Evolutionary conservation across 2,797 vertebrate species (phyloP), one percentile per base, ranked within the genome.

Genomic region (Graptemys geographica): DNA sequence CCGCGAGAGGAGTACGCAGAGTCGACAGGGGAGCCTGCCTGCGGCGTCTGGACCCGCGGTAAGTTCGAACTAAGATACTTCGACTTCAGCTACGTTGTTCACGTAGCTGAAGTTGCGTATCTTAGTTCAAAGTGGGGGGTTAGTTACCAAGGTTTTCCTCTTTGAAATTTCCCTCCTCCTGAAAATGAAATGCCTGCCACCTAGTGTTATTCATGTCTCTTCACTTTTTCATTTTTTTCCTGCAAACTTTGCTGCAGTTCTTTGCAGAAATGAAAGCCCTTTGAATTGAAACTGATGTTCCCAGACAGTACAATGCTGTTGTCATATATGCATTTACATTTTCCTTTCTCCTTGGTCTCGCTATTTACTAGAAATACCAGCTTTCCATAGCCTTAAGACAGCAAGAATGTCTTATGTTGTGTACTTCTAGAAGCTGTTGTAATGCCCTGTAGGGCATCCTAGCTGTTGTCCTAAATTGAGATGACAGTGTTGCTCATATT

Each of bases 401-500:
- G 90, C 87, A 92, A 94, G 94, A 96, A 93, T 96, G 92, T 97
- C 98, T 97, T 97, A 84, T 51, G 92, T 83, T 81, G 59, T 97
- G 95, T 96, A 80, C 97, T 98, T 98, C 96, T 81, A 94, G 97
- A 98, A 98, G 97, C 98, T 97, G 97, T 95, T 95, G 95, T 95
- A 82, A 51, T 96, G 97, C 97, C 98, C 98, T 96, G 95, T 93
- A 97, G 98, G 98, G 98, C 98, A 98, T 98, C 97, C 97, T 98
- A 96, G 96, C 98, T 97, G 97, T 97, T 98, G 98, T 97, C 98
- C 98, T 98, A 98, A 98, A 98, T 98, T 98, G 98, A 98, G 98
- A 98, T 98, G 98, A 98, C 98, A 98, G 98, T 98, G 97, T 98
- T 98, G 98, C 97, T 98, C 98, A 97, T 98, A 98, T 98, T 98